Conservation (phyloP, 1,140 invertebrate genomes). For the Tetramorium simillimum region DNA sequence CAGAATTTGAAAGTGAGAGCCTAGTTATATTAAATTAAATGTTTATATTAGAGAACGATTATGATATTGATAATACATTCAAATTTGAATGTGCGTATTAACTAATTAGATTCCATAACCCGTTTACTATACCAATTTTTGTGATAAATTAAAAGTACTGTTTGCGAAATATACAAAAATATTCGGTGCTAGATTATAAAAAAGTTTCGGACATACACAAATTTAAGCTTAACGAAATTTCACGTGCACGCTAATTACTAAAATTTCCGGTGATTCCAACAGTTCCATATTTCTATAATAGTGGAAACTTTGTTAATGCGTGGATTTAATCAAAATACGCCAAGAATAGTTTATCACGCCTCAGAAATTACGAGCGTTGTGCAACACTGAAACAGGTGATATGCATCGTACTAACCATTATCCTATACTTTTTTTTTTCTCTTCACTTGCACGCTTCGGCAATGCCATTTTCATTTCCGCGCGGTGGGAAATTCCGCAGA, state of each 20-base stretch:
- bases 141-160: conserved; percentile 9
- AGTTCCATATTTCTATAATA: conserved; percentile 36
- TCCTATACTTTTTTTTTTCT: not conserved
- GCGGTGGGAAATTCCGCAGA: conserved; percentile 32
- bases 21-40: not conserved
- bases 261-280: conserved; percentile 13
- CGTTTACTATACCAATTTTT: too few species aligned
- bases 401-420: conserved; percentile 36
- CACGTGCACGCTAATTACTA: conserved; percentile 1
- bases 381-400: conserved; percentile 24
- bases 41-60: not conserved
- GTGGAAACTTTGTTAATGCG: conserved; percentile 43
- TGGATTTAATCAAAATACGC: conserved; percentile 46
- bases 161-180: not conserved
- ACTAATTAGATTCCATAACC: too few species aligned
- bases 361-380: conserved; percentile 22
- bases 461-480: conserved; percentile 33
- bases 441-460: conserved; percentile 13
- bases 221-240: not conserved
- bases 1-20: not conserved
- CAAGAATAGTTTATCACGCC: conserved; percentile 37
- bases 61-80: too few species aligned
- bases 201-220: not conserved
- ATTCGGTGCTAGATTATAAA: not conserved
- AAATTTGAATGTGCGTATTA: too few species aligned